These are phyloP conservation scores for Tetragonula carbonaria DNA, from an alignment of 2,888 invertebrate species.

Conservation along the genomic window DNA sequence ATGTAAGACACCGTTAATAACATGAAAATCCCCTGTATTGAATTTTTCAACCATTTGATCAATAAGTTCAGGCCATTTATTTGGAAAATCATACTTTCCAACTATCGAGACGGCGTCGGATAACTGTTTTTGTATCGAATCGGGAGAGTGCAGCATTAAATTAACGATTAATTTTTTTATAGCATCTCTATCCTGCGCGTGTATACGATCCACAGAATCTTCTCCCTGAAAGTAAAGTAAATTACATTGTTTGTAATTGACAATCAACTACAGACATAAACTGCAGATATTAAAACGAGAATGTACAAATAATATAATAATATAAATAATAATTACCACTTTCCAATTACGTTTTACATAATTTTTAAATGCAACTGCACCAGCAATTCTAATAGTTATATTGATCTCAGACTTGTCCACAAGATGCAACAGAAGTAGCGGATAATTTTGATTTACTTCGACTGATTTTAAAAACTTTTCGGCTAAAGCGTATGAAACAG, in stretches of 20 bases:
- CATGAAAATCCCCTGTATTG: conserved; percentile 94
- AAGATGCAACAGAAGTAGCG: conserved; percentile 92
- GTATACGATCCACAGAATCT: conserved; percentile 92
- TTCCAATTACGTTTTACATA: conserved; percentile 98
- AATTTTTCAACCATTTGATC: conserved; percentile 97
- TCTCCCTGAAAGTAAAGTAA: conserved; percentile 85
- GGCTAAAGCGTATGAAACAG: conserved; percentile 86
- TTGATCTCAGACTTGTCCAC: conserved; percentile 93
- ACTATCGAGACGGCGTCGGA: conserved; percentile 98
- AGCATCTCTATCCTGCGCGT: conserved; percentile 90
- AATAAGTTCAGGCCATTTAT: conserved; percentile 97
- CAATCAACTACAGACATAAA: neutral
- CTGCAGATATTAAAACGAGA: neutral
- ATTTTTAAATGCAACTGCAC: conserved; percentile 98
- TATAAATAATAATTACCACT: conserved; percentile 86
- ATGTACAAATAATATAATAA: conserved; percentile 6
- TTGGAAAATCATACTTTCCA: conserved; percentile 98
- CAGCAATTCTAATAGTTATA: conserved; percentile 93
- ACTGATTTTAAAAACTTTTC: conserved; percentile 96
- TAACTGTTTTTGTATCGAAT: conserved; percentile 95
- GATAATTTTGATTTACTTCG: conserved; percentile 95
- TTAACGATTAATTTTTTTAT: conserved; percentile 95
- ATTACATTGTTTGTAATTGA: neutral
- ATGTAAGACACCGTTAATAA: conserved; percentile 96
- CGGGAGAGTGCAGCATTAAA: conserved; percentile 96